Percentiles rank a stretch among this genome's conserved stretches.
Evolutionary conservation across 2,888 invertebrate species (phyloP).

Genomic region (Epistrophe eligans): DNA sequence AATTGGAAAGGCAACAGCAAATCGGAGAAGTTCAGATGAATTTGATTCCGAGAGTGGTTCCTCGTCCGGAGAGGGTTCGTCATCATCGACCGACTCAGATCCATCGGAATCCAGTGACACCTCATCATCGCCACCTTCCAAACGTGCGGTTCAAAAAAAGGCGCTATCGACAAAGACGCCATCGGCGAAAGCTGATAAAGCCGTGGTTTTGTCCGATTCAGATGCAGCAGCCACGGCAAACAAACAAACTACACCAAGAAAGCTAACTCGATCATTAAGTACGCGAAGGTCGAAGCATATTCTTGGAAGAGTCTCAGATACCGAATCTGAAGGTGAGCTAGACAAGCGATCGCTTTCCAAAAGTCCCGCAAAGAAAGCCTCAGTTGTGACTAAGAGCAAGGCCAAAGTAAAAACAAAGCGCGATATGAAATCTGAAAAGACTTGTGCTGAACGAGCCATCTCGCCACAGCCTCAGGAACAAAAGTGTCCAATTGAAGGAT

Average conservation of each 20-base stretch:
- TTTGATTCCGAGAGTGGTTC: slow-evolving; percentile 80
- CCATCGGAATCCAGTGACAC: slow-evolving; percentile 76
- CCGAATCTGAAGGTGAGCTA: slow-evolving; percentile 81
- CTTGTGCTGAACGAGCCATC: slow-evolving; percentile 75
- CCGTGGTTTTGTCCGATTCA: slow-evolving; percentile 85
- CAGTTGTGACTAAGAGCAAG: slow-evolving; percentile 84
- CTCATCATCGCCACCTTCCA: slow-evolving; percentile 50
- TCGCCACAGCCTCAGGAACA: slow-evolving; percentile 86
- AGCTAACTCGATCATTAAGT: slow-evolving; percentile 89
- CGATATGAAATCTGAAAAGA: slow-evolving; percentile 57
- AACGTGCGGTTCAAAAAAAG: slow-evolving; percentile 57
- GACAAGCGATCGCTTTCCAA: slow-evolving; percentile 85
- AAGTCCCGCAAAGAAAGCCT: slow-evolving; percentile 87
- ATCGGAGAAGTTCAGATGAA: slow-evolving; percentile 59
- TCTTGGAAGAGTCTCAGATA: slow-evolving; percentile 83
- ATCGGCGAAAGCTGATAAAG: slow-evolving; percentile 77
- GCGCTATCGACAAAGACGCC: slow-evolving; percentile 51
- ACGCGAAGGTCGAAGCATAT: slow-evolving; percentile 88
- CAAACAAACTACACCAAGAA: slow-evolving; percentile 84
- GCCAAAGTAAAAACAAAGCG: slow-evolving; percentile 83
- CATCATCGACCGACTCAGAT: slow-evolving; percentile 79
- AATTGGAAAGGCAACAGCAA: neutral
- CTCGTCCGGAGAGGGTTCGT: slow-evolving; percentile 76
- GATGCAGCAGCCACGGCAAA: slow-evolving; percentile 81
- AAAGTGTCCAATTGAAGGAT: slow-evolving; percentile 93